Conservation (phyloP, 1,140 invertebrate species). For the Panonychus citri region DNA sequence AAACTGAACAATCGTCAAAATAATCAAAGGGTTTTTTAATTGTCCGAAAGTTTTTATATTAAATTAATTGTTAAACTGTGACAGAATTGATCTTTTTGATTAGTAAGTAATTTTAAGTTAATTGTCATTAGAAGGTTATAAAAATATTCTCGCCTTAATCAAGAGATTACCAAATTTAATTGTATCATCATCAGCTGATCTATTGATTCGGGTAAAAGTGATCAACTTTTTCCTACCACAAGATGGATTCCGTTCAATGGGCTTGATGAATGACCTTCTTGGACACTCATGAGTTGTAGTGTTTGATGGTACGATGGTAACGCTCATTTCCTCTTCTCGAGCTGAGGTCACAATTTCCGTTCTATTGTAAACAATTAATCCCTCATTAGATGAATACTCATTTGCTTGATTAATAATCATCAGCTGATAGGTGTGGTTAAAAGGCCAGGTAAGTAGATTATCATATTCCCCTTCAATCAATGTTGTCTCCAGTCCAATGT, state of each 20-base stretch:
- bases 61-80: too few relatives aligned
- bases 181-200: not conserved
- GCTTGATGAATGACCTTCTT: slow-evolving; percentile 1
- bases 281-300: not conserved
- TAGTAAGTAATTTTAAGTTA: too few relatives aligned
- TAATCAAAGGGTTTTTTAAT: too few relatives aligned
- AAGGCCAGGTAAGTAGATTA: slow-evolving; percentile 11
- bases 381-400: not conserved
- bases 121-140: not conserved
- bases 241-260: slow-evolving; percentile 5
- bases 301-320: not conserved
- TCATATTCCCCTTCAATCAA: slow-evolving; percentile 14
- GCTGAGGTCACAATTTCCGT: not conserved
- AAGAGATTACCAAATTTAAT: not conserved
- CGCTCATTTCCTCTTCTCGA: not conserved
- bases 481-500: slow-evolving; percentile 10
- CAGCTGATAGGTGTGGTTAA: slow-evolving; percentile 9
- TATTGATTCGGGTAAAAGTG: not conserved
- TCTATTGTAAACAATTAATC: not conserved
- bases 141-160: not conserved
- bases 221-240: not conserved
- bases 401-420: slow-evolving; percentile 4
- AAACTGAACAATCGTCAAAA: too few relatives aligned
- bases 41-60: too few relatives aligned
- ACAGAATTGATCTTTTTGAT: too few relatives aligned